Conservation (phyloP, 2,113 vertebrate species). For the Natator depressus region DNA sequence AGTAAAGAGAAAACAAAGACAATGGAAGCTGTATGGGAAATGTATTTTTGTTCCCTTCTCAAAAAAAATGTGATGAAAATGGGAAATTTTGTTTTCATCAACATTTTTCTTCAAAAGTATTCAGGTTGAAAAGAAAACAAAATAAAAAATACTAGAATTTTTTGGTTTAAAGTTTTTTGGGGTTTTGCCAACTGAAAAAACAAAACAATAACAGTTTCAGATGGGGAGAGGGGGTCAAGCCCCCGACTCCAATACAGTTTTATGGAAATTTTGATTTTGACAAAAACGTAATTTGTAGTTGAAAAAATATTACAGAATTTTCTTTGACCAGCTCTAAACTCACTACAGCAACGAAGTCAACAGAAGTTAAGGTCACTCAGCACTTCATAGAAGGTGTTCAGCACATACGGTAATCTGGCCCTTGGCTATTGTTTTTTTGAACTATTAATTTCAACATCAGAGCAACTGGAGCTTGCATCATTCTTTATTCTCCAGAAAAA, state of each 20-base stretch:
- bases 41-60: neutral
- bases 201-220: neutral
- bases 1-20: neutral
- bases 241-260: accelerated
- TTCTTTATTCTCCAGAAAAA: conserved; percentile 26
- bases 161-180: neutral
- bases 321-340: neutral
- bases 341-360: neutral
- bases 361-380: neutral
- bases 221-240: neutral
- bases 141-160: neutral
- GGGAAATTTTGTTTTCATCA: neutral
- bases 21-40: neutral
- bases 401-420: neutral
- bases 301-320: neutral
- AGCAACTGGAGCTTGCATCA: conserved; percentile 7
- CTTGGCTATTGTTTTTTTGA: neutral
- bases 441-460: neutral
- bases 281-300: neutral
- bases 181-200: neutral
- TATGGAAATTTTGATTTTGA: neutral
- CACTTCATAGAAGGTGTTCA: neutral
- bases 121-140: neutral
- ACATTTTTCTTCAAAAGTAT: neutral
- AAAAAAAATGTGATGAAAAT: neutral